phyloP scores from a whole-genome alignment of 2,888 invertebrate species.

The Nemotelus nigrinus region DNA sequence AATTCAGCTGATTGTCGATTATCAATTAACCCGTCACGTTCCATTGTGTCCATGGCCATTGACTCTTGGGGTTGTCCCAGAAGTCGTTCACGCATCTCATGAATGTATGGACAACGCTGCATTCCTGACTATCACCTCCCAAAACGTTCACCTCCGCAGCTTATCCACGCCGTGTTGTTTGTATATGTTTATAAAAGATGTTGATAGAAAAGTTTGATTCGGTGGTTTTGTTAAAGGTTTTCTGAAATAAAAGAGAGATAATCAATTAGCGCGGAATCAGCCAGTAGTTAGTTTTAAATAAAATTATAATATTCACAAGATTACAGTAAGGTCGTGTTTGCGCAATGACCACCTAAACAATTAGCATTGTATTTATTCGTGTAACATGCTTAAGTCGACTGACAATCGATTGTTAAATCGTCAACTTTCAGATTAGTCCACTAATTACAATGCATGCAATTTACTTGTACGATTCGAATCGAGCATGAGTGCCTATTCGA shows the following conservation, averaged over 20 bases:
- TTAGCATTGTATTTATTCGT: no score
- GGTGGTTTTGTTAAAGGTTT: slow-evolving; percentile 13
- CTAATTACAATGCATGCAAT: background rate
- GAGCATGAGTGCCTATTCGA: no score
- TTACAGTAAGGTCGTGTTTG: no score
- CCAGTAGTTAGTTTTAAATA: no score
- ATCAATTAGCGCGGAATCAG: no score
- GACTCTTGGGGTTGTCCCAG: slow-evolving; percentile 78
- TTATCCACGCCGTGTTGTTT: slow-evolving; percentile 8
- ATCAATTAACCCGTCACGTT: slow-evolving; percentile 66
- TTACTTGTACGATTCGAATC: background rate
- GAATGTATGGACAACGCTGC: slow-evolving; percentile 85
- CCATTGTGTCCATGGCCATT: slow-evolving; percentile 72
- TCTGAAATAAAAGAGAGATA: background rate
- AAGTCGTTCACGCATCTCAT: slow-evolving; percentile 93
- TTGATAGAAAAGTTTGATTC: slow-evolving; percentile 21
- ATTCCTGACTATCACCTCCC: slow-evolving; percentile 58
- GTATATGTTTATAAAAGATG: slow-evolving; percentile 14
- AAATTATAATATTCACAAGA: no score
- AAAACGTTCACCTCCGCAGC: slow-evolving; percentile 6
- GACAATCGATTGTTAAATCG: background rate
- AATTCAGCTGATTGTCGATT: slow-evolving; percentile 68
- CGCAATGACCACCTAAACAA: no score
- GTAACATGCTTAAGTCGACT: no score
- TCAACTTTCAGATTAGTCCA: background rate